Percentiles rank a stretch among this genome's conserved stretches.
Evolutionary conservation across 2,888 invertebrate species (phyloP).

Genomic region (Furcula furcula): DNA sequence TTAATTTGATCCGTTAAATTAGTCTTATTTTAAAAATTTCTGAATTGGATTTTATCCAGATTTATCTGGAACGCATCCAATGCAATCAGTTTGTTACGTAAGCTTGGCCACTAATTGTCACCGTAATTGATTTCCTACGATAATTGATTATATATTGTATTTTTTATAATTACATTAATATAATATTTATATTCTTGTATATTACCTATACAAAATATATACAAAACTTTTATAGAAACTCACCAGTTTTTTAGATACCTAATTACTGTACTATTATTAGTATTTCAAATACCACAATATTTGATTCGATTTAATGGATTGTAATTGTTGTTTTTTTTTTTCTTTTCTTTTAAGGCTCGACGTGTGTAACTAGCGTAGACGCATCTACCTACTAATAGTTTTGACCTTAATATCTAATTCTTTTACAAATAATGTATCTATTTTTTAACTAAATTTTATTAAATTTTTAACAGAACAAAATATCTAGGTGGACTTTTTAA

Average conservation of each 20-base stretch:
- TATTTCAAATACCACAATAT: too few species aligned
- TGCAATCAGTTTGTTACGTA: slow-evolving; percentile 10
- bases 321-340: too few species aligned
- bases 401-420: slow-evolving; percentile 40
- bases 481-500: slow-evolving; percentile 33
- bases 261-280: neutral
- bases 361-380: slow-evolving; percentile 31
- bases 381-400: slow-evolving; percentile 41
- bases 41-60: slow-evolving; percentile 23
- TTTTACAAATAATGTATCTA: slow-evolving; percentile 39
- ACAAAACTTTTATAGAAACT: neutral
- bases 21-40: too few species aligned
- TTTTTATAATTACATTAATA: too few species aligned
- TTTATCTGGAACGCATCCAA: slow-evolving; percentile 16
- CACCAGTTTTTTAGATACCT: neutral
- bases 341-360: neutral
- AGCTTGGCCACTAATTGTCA: neutral
- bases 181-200: too few species aligned
- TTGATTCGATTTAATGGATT: too few species aligned
- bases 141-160: too few species aligned
- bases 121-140: neutral
- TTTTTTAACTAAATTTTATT: slow-evolving; percentile 24
- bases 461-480: slow-evolving; percentile 26
- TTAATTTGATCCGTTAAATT: too few species aligned
- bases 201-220: too few species aligned